A percentile compares a stretch with the other conserved stretches of the same genome.
Conservation (phyloP, 2,888 invertebrate species). For the Galeopsomyia nigrocyanea region DNA sequence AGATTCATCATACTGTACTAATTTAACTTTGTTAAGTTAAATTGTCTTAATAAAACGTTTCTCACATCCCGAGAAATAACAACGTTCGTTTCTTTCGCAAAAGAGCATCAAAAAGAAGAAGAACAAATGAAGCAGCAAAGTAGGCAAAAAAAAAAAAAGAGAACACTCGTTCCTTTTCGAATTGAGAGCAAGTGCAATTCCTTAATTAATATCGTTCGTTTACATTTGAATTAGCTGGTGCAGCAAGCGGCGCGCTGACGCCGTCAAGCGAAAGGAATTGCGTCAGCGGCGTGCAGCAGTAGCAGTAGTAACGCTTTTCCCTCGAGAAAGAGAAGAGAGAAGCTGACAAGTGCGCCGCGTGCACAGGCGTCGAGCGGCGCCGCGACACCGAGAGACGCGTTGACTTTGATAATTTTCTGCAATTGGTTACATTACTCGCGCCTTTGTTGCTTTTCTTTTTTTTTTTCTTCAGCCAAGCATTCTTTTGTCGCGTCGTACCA, state of each 20-base stretch:
- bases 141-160: too few relatives aligned
- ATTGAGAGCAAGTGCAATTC: not conserved
- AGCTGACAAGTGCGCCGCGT: not conserved
- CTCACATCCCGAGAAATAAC: too few relatives aligned
- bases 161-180: too few relatives aligned
- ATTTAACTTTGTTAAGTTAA: too few relatives aligned
- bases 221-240: conserved; percentile 29
- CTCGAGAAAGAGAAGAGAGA: conserved; percentile 2
- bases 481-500: too few relatives aligned
- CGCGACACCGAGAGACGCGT: not conserved
- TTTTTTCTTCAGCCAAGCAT: too few relatives aligned
- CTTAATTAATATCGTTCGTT: conserved; percentile 36
- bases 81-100: too few relatives aligned
- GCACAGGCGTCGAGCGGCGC: not conserved
- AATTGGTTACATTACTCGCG: not conserved
- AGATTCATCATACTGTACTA: too few relatives aligned
- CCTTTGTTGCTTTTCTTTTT: too few relatives aligned
- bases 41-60: too few relatives aligned
- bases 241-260: not conserved
- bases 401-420: conserved; percentile 8
- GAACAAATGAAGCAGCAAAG: not conserved
- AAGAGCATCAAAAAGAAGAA: not conserved
- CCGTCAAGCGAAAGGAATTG: conserved; percentile 10
- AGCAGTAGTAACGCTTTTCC: too few relatives aligned
- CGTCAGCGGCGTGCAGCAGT: not conserved